A percentile compares a stretch with the other conserved stretches of the same genome.
These are phyloP conservation scores for Habroteleia sp. DNA, from an alignment of 2,888 invertebrate genomes.

Conservation along the genomic window DNA sequence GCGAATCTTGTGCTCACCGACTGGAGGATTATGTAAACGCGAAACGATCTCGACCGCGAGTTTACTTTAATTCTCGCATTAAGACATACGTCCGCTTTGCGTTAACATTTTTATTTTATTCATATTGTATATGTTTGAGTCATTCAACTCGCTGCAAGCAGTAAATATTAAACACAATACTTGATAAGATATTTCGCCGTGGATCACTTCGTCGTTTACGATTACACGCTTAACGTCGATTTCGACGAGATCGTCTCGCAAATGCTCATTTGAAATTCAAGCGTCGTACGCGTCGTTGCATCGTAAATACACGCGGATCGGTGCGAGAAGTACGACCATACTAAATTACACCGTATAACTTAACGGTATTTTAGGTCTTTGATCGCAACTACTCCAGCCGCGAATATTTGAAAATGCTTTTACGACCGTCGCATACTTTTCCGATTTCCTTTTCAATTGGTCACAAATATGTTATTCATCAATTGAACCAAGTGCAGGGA, in stretches of 20 bases:
- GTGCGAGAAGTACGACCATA: constrained; percentile 61
- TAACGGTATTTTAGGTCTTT: constrained; percentile 51
- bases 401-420: constrained; percentile 32
- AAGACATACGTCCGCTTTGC: too few species aligned
- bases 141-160: constrained; percentile 2
- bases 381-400: constrained; percentile 22
- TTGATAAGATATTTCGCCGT: not conserved
- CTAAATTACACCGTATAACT: constrained; percentile 60
- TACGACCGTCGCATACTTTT: not conserved
- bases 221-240: constrained; percentile 35
- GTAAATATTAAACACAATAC: constrained; percentile 16
- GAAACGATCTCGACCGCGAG: too few species aligned
- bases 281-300: constrained; percentile 58
- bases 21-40: constrained; percentile 16
- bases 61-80: too few species aligned
- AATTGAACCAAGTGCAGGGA: too few species aligned
- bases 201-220: constrained; percentile 29
- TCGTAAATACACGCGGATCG: constrained; percentile 60
- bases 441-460: not conserved
- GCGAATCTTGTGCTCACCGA: constrained; percentile 16
- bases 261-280: constrained; percentile 60
- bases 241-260: constrained; percentile 31
- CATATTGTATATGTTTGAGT: not conserved
- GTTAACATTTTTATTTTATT: too few species aligned
- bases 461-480: too few species aligned